phyloP scores from a whole-genome alignment of 2,113 vertebrate genomes.

The Tragelaphus buxtoni region DNA sequence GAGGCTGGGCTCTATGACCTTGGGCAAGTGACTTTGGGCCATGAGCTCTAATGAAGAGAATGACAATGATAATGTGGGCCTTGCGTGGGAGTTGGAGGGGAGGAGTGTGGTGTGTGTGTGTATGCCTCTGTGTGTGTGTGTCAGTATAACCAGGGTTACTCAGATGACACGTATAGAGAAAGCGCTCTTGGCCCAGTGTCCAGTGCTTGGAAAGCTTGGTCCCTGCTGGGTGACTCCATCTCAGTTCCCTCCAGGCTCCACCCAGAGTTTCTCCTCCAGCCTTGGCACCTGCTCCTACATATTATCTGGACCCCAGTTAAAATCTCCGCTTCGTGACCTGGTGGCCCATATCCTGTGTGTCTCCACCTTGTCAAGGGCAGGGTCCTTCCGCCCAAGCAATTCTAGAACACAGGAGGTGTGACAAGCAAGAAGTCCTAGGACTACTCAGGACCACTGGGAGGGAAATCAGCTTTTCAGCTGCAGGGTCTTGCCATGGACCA shows the following conservation, averaged over 20 bases:
- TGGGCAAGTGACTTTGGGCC: neutral
- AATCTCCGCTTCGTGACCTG: neutral
- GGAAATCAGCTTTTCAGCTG: constrained; percentile 38
- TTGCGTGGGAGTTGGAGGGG: neutral
- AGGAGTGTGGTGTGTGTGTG: neutral
- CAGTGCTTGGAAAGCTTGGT: neutral
- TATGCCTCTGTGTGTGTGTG: neutral
- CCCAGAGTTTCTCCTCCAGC: neutral
- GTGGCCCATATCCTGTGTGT: neutral
- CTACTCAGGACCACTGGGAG: neutral
- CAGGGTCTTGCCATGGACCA: neutral
- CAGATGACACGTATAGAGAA: neutral
- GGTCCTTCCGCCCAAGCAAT: neutral
- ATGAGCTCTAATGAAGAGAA: neutral
- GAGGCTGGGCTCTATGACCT: neutral
- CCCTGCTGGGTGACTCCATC: neutral
- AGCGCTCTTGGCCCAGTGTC: neutral
- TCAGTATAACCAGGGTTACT: neutral
- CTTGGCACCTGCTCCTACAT: neutral
- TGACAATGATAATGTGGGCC: neutral
- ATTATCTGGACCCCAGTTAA: neutral
- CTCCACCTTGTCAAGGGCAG: neutral
- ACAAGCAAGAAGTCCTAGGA: neutral
- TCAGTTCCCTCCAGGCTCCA: neutral
- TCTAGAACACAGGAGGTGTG: neutral